A percentile compares a stretch with the other conserved stretches of the same genome.
Conservation (phyloP, 2,797 vertebrate species). For the Rhinichthys osculus region DNA sequence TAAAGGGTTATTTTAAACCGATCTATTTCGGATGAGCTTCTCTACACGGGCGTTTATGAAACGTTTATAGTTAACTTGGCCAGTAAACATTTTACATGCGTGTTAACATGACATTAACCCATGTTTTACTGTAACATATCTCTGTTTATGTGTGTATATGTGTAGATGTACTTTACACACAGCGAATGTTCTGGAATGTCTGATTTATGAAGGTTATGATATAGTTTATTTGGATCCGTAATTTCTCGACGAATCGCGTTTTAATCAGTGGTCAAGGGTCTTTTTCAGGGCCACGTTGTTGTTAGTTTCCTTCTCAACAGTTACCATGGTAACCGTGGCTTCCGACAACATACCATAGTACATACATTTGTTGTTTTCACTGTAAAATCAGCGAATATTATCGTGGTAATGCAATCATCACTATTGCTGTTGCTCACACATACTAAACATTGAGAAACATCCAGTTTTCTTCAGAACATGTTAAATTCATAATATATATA, state of each 20-base stretch:
- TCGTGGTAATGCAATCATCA: not conserved
- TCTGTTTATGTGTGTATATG: not conserved
- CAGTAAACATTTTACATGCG: not conserved
- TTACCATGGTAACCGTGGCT: conserved; percentile 1
- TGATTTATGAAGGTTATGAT: not conserved
- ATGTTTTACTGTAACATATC: not conserved
- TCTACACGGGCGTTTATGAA: not conserved
- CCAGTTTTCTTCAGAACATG: not conserved
- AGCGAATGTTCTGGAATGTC: not conserved
- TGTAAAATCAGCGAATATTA: not conserved
- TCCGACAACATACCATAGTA: not conserved
- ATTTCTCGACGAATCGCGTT: not conserved
- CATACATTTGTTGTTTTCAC: not conserved
- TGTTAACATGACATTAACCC: not conserved
- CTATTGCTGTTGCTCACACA: not conserved
- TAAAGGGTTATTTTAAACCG: too few relatives aligned
- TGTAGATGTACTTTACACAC: not conserved
- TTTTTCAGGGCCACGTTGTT: not conserved
- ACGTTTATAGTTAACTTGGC: too few relatives aligned
- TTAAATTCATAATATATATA: not conserved
- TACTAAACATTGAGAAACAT: not conserved
- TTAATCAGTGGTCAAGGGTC: not conserved
- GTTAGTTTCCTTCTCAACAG: not conserved
- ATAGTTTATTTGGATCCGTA: not conserved
- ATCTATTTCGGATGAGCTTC: not conserved